Evolutionary conservation across 2,797 vertebrate genomes (phyloP), one percentile per base, ranked within the genome.

Genomic region (Sebastes ruberrimus): DNA sequence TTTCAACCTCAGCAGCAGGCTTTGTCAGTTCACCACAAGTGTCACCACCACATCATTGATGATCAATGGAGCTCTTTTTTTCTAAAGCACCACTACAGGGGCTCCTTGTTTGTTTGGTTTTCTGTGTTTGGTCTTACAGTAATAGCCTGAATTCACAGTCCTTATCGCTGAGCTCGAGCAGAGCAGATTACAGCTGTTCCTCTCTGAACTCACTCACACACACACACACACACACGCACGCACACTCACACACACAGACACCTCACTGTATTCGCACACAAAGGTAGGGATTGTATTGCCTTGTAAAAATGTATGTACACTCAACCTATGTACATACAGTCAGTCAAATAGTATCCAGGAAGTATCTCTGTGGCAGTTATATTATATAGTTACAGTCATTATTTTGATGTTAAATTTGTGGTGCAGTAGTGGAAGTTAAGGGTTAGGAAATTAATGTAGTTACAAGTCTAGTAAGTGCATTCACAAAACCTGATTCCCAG

Each of bases 61-160:
- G 83, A 82, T 87, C 80, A 81, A 25, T 76, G 65, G 64, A 65
- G 82, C 68, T 82, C 71, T 57, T 55, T 53, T 81, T 60, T 46
- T 60, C 65, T 80, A 9, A 76, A 86, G 79, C 81, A 27, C 55
- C 68, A 55, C 76, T 23, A 23, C 79, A 77, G 71, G 67, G 20
- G 20, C 65, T 74, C 20, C 56, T 25, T 81, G 80, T 86, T 85
- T 83, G 77, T 75, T 74, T 81, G 78, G 6, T 32, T 84, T 61
- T 66, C 68, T 62, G 61, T 82, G 71, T 82, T 84, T 75, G 84
- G 74, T 76, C 79, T 84, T 67, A 73, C 65, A 74, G 84, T 83
- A 82, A 84, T 85, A 84, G 79, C 74, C 71, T 73, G 67, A 72
- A 80, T 81, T 77, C 78, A 79, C 52, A 81, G n/a, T 78, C 71